These are phyloP conservation scores for Tinea pellionella DNA, from an alignment of 2,888 invertebrate species.

Conservation along the genomic window DNA sequence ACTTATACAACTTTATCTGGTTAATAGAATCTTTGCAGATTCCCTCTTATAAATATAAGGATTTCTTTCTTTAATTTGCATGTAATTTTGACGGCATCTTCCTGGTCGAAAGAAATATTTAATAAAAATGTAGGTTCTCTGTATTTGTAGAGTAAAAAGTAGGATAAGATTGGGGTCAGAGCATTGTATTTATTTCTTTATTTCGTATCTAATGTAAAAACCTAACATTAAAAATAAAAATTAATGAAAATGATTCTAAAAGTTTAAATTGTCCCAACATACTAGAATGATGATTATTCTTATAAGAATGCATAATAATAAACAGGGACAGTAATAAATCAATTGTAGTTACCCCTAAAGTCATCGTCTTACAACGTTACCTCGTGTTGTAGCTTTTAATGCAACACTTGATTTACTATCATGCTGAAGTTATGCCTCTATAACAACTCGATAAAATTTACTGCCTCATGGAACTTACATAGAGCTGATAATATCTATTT, in stretches of 20 bases:
- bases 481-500: constrained; percentile 21
- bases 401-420: constrained; percentile 27
- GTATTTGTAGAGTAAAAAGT: too few species aligned
- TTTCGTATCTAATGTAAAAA: too few species aligned
- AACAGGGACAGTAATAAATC: constrained; percentile 12
- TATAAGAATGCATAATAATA: constrained; percentile 5
- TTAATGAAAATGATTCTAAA: background rate
- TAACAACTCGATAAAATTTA: constrained; percentile 33
- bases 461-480: constrained; percentile 18
- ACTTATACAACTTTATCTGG: background rate
- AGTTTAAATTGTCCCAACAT: background rate
- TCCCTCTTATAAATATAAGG: background rate
- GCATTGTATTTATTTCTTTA: too few species aligned
- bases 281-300: background rate
- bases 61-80: too few species aligned
- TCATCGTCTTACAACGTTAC: constrained; percentile 13
- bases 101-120: too few species aligned
- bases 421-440: constrained; percentile 28
- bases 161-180: too few species aligned
- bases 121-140: too few species aligned
- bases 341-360: constrained; percentile 15
- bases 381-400: constrained; percentile 20
- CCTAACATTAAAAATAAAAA: too few species aligned
- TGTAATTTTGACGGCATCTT: too few species aligned
- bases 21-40: background rate